These are phyloP conservation scores for Drosophila dives DNA, from an alignment of 2,888 invertebrate genomes.

Conservation along the genomic window DNA sequence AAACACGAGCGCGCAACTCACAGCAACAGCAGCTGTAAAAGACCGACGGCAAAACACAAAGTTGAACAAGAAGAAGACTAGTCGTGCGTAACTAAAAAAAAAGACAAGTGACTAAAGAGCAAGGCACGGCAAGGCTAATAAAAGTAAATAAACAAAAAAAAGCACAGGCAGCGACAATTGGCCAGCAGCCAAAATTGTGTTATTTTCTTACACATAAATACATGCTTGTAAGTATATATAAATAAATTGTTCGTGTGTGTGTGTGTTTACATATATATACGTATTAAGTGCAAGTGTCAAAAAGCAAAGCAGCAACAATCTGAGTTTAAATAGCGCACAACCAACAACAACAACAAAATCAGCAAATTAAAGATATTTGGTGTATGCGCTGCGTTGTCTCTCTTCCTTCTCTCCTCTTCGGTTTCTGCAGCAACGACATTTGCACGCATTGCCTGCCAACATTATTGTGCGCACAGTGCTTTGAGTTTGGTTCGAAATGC, in stretches of 20 bases:
- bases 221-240: slow-evolving; percentile 45
- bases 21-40: slow-evolving; percentile 44
- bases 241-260: background rate
- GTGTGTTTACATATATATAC: slow-evolving; percentile 1
- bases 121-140: slow-evolving; percentile 29
- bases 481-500: slow-evolving; percentile 10
- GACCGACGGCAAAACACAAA: slow-evolving; percentile 66
- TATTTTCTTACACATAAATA: slow-evolving; percentile 27
- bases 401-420: slow-evolving; percentile 20
- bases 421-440: slow-evolving; percentile 60
- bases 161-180: slow-evolving; percentile 24
- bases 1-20: slow-evolving; percentile 31
- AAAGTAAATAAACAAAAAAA: slow-evolving; percentile 64
- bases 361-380: slow-evolving; percentile 65
- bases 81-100: slow-evolving; percentile 39
- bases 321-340: slow-evolving; percentile 23
- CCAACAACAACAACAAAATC: slow-evolving; percentile 29
- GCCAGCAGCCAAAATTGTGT: slow-evolving; percentile 18
- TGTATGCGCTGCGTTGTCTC: slow-evolving; percentile 42
- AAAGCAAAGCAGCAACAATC: slow-evolving; percentile 22
- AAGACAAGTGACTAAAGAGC: slow-evolving; percentile 44
- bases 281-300: slow-evolving; percentile 48
- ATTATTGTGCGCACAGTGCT: slow-evolving; percentile 50
- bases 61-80: slow-evolving; percentile 22
- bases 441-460: slow-evolving; percentile 56